A percentile compares a stretch with the other conserved stretches of the same genome.
These are phyloP conservation scores for Drosophila anomalata DNA, from an alignment of 2,888 invertebrate genomes.

Conservation along the genomic window DNA sequence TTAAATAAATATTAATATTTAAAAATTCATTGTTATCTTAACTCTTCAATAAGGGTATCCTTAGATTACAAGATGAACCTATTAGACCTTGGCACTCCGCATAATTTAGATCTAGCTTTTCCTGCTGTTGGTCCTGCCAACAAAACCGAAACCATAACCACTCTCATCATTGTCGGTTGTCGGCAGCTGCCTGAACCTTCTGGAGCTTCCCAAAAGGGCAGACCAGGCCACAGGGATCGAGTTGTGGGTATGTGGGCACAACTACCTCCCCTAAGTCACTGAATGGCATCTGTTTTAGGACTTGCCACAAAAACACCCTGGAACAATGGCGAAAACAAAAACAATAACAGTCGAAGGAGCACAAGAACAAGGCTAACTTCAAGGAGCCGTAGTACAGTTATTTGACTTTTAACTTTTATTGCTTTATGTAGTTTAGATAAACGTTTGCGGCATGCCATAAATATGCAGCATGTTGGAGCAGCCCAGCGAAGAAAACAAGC, in stretches of 20 bases:
- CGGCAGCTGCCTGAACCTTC: slow-evolving; percentile 15
- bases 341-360: slow-evolving; percentile 35
- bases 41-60: slow-evolving; percentile 3
- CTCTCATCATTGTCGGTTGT: slow-evolving; percentile 45
- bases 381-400: slow-evolving; percentile 62
- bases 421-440: slow-evolving; percentile 79
- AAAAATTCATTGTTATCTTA: neutral
- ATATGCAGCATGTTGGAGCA: slow-evolving; percentile 59
- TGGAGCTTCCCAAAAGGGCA: slow-evolving; percentile 46
- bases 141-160: slow-evolving; percentile 28
- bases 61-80: neutral
- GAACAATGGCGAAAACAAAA: slow-evolving; percentile 40
- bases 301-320: slow-evolving; percentile 45
- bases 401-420: slow-evolving; percentile 79
- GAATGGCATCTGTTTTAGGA: slow-evolving; percentile 40
- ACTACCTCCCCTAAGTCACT: slow-evolving; percentile 17
- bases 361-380: slow-evolving; percentile 41
- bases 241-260: neutral
- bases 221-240: slow-evolving; percentile 18
- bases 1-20: no score
- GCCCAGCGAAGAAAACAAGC: slow-evolving; percentile 38
- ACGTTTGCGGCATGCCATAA: slow-evolving; percentile 79
- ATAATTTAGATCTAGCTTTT: slow-evolving; percentile 25
- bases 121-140: slow-evolving; percentile 2
- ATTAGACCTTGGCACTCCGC: neutral